These are phyloP conservation scores for Parauchenoglanis ngamensis DNA, from an alignment of 2,797 vertebrate genomes.

Conservation along the genomic window DNA sequence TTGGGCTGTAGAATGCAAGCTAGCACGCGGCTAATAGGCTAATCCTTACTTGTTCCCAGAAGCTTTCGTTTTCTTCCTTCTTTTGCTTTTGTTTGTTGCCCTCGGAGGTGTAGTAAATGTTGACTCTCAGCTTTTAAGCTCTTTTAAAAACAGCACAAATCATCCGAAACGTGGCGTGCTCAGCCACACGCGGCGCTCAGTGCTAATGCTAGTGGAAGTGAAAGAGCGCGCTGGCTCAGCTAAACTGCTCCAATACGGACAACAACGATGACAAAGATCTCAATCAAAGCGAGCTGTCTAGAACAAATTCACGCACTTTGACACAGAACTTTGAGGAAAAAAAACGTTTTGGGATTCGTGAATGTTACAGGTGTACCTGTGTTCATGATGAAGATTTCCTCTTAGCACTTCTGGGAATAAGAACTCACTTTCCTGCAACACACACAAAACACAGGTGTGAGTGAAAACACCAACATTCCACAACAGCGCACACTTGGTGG, in stretches of 20 bases:
- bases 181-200: neutral
- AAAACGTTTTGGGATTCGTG: neutral
- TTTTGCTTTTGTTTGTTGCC: too few species aligned
- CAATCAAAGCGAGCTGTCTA: neutral
- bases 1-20: neutral
- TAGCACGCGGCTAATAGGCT: neutral
- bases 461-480: neutral
- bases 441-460: constrained; percentile 2
- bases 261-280: neutral
- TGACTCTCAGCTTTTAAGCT: neutral
- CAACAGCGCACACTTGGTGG: neutral
- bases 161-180: neutral
- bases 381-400: constrained; percentile 87
- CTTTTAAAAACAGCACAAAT: neutral
- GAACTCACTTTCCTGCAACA: constrained; percentile 79
- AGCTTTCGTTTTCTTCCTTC: neutral
- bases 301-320: neutral
- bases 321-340: neutral
- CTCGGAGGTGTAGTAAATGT: neutral
- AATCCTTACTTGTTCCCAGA: neutral
- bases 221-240: neutral
- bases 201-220: neutral
- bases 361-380: constrained; percentile 80
- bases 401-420: constrained; percentile 76
- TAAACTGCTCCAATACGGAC: neutral